Base-by-base conservation (phyloP, 2,888 invertebrate species). In the Onthophagus sagittarius region DNA sequence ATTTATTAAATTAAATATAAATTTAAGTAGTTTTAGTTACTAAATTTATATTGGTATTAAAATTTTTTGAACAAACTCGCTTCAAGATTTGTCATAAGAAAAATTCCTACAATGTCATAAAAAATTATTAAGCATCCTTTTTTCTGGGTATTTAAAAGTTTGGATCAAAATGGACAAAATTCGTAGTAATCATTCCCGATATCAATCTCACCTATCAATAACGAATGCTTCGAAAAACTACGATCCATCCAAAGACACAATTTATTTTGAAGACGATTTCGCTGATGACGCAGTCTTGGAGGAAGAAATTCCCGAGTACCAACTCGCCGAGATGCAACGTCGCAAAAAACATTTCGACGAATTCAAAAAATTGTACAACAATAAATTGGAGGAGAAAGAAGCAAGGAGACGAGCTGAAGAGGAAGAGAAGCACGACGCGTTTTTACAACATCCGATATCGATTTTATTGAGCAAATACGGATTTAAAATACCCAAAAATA, bases 321-420 rank as follows among this genome's bases (percentile, higher is more conserved):
- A 67, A 23, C 23, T 67, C 6, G 32, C 32, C 67, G 67, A 67
- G n/a, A 67, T 67, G 15, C 67, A 67, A 67, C 67, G 67, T 31
- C 15, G 67, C 5, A 23, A 32, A 23, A 67, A 32, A 31, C 67
- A 67, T 67, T 67, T 67, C 31, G 67, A 67, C 67, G 67, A 67
- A 13, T 67, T 67, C 11, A 15, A 32, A 31, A 67, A 67, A 15
- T n/a, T 67, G n/a, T 67, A 67, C 67, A 67, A 67, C 31, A 67
- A 67, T n/a, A 67, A 67, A 67, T 23, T 67, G 7, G 67, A 15
- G 31, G 67, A 67, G 67, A 67, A 32, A 32, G 67, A 67, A 6
- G 67, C 23, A 11, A 5, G 23, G n/a, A 67, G 11, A 23, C 15
- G 32, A 15, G 32, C n/a, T n/a, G 23, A 31, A 67, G 67, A 67